phyloP scores from a whole-genome alignment of 2,113 vertebrate genomes.

The Anhinga anhinga region DNA sequence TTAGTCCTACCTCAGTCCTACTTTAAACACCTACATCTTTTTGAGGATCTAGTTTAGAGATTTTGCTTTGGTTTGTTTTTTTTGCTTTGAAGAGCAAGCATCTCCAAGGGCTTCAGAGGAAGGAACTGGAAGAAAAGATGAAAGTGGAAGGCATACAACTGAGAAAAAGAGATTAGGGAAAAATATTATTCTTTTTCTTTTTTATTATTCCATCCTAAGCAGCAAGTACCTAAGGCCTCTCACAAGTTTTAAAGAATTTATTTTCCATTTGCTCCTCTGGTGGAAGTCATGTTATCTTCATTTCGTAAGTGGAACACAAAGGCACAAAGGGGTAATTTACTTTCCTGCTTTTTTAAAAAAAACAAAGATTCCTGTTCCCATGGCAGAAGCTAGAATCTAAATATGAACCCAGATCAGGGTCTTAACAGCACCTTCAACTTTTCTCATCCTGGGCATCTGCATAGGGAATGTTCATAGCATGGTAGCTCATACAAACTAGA shows the following conservation, averaged over 20 bases:
- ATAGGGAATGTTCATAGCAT: background rate
- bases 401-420: background rate
- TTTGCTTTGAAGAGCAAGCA: background rate
- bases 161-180: background rate
- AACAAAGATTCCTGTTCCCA: background rate
- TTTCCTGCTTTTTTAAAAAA: background rate
- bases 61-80: background rate
- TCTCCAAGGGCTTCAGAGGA: background rate
- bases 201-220: background rate
- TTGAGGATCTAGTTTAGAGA: background rate
- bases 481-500: background rate
- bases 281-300: background rate
- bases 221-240: background rate
- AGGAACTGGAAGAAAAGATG: background rate
- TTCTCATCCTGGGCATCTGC: background rate
- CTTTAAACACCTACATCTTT: background rate
- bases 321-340: background rate
- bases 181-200: background rate
- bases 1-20: background rate
- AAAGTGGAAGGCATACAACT: background rate
- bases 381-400: background rate
- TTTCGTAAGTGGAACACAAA: background rate
- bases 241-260: background rate
- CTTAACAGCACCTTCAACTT: background rate
- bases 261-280: background rate